phyloP scores from a whole-genome alignment of 2,888 invertebrate species.

The Parasteatoda lunata region DNA sequence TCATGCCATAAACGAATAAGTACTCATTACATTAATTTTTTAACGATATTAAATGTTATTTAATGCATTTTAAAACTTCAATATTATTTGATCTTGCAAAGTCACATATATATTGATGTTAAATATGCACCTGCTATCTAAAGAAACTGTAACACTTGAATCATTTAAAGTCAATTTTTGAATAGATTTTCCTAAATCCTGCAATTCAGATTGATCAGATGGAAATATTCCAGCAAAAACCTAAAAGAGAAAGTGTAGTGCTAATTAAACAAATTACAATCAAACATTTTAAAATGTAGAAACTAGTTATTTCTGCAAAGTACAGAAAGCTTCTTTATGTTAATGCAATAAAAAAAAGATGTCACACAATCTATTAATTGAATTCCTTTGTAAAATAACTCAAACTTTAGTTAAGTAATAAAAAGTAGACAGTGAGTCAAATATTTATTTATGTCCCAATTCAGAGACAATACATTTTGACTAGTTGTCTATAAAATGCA shows the following conservation, averaged over 20 bases:
- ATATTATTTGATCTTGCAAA: neutral
- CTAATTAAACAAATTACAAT: neutral
- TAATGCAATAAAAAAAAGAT: no score
- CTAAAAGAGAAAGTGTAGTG: constrained; percentile 12
- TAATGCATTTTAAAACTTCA: neutral
- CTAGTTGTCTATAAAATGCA: no score
- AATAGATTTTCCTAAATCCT: constrained; percentile 84
- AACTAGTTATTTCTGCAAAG: no score
- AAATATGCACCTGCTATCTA: constrained; percentile 84
- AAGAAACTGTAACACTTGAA: constrained; percentile 87
- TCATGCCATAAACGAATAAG: no score
- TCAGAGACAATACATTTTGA: no score
- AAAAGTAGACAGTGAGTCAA: no score
- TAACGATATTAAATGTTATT: neutral
- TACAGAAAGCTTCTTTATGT: no score
- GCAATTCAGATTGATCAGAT: constrained; percentile 88
- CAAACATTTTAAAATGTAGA: neutral
- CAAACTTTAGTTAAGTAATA: no score
- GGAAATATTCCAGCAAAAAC: constrained; percentile 93
- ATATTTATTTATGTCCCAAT: no score
- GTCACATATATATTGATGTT: no score
- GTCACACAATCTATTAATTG: no score
- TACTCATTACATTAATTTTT: neutral
- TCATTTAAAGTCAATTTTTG: constrained; percentile 95
- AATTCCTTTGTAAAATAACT: no score